A percentile compares a stretch with the other conserved stretches of the same genome.
phyloP scores from a whole-genome alignment of 30 jellyfish, hydroid and myxozoan genomes.

The Chrysaora quinquecirrha region DNA sequence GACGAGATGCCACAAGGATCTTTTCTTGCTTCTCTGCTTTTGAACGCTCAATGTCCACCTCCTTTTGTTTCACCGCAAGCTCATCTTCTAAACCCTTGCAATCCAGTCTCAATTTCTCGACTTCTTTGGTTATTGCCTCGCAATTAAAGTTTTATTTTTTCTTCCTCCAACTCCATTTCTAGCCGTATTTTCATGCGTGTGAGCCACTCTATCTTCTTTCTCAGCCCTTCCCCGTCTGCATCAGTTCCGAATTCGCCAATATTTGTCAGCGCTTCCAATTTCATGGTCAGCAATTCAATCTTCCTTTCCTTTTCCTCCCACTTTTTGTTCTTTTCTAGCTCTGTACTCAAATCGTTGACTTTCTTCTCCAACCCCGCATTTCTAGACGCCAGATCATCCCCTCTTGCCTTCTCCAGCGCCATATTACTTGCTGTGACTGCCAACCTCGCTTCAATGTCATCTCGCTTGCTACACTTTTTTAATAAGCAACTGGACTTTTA shows the following conservation, averaged over 20 bases:
- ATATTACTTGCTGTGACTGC: too few relatives aligned
- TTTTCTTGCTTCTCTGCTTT: background rate
- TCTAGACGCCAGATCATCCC: too few relatives aligned
- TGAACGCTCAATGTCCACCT: background rate
- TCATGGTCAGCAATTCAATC: background rate
- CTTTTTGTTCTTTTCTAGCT: background rate
- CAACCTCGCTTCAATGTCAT: too few relatives aligned
- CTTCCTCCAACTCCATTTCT: background rate
- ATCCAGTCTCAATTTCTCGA: background rate
- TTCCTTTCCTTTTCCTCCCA: background rate
- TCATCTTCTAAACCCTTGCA: background rate
- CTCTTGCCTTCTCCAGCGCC: too few relatives aligned
- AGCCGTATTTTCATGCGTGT: background rate
- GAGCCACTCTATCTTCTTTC: background rate
- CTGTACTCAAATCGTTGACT: background rate
- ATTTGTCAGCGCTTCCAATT: background rate
- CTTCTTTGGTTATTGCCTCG: background rate
- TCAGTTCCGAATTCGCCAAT: too few relatives aligned
- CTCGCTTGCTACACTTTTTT: too few relatives aligned
- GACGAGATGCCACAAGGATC: background rate
- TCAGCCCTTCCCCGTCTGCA: background rate
- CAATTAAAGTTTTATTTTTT: background rate
- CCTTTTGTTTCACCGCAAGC: slow-evolving; percentile 6
- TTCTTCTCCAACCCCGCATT: background rate
- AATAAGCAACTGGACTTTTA: too few relatives aligned